A percentile compares a stretch with the other conserved stretches of the same genome.
These are phyloP conservation scores for Epistrophe eligans DNA, from an alignment of 2,888 invertebrate genomes.

Conservation along the genomic window DNA sequence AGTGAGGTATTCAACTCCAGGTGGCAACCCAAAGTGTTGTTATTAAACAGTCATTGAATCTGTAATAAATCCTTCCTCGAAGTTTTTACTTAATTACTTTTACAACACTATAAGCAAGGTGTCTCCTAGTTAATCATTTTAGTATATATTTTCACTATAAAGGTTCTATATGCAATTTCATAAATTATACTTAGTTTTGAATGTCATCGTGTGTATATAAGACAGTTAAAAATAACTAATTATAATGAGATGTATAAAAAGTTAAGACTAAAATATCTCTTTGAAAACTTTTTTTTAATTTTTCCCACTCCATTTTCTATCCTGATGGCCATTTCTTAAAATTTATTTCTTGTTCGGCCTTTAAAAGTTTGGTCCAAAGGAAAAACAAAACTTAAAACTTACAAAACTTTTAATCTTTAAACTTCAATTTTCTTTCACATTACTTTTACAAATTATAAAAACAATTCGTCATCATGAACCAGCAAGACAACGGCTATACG, in stretches of 20 bases:
- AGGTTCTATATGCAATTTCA: not conserved
- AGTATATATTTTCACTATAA: not conserved
- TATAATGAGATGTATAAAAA: not conserved
- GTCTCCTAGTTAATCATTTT: too few relatives aligned
- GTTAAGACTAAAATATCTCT: not conserved
- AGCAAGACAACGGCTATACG: not conserved
- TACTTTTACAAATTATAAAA: conserved; percentile 11
- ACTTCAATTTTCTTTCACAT: conserved; percentile 25
- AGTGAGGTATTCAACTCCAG: too few relatives aligned
- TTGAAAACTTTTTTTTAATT: not conserved
- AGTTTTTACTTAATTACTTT: too few relatives aligned
- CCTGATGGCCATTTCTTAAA: not conserved
- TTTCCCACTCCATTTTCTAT: not conserved
- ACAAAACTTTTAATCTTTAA: conserved; percentile 34
- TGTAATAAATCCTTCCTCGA: too few relatives aligned
- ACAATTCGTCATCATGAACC: conserved; percentile 3
- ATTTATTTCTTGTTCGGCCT: not conserved
- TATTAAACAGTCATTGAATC: too few relatives aligned
- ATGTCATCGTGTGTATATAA: too few relatives aligned
- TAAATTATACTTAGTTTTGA: not conserved
- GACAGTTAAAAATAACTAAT: not conserved
- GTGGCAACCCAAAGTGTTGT: too few relatives aligned
- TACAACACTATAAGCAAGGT: too few relatives aligned
- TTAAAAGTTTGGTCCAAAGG: not conserved
- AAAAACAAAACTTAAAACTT: not conserved